Conservation (phyloP, 1,140 invertebrate species). For the Streblospio benedicti region DNA sequence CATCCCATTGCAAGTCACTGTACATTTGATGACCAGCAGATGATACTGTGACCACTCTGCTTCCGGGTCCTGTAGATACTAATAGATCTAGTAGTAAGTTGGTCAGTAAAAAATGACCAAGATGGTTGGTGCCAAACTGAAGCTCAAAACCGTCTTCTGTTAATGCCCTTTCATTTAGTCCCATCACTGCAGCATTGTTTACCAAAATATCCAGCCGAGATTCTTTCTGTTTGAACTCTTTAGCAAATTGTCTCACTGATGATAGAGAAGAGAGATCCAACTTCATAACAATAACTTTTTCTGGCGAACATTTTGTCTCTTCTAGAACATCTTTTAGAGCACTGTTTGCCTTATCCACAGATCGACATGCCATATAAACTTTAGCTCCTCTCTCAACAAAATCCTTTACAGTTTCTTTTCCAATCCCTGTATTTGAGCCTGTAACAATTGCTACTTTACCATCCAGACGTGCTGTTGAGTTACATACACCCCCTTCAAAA, state of each 20-base stretch:
- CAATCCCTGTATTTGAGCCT: too few species aligned
- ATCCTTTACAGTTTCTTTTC: too few species aligned
- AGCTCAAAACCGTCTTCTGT: slow-evolving; percentile 36
- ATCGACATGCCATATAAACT: too few species aligned
- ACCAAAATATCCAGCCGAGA: neutral
- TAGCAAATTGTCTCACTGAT: slow-evolving; percentile 63
- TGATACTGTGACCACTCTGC: neutral
- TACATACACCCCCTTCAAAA: too few species aligned
- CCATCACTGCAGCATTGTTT: slow-evolving; percentile 45
- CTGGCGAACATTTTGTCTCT: too few species aligned
- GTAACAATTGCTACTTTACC: too few species aligned
- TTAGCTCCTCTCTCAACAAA: too few species aligned
- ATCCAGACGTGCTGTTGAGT: too few species aligned
- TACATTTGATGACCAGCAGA: neutral
- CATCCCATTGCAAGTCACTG: neutral
- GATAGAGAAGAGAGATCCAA: slow-evolving; percentile 63
- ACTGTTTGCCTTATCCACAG: too few species aligned
- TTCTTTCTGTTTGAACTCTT: slow-evolving; percentile 52
- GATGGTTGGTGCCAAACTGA: slow-evolving; percentile 39
- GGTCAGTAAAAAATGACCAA: slow-evolving; percentile 17
- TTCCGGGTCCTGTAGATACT: slow-evolving; percentile 25
- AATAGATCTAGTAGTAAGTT: neutral
- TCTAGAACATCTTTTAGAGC: too few species aligned
- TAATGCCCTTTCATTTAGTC: slow-evolving; percentile 16
- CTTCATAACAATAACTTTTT: slow-evolving; percentile 62